These are phyloP conservation scores for Coluber constrictor DNA, from an alignment of 2,797 vertebrate genomes.

Conservation along the genomic window DNA sequence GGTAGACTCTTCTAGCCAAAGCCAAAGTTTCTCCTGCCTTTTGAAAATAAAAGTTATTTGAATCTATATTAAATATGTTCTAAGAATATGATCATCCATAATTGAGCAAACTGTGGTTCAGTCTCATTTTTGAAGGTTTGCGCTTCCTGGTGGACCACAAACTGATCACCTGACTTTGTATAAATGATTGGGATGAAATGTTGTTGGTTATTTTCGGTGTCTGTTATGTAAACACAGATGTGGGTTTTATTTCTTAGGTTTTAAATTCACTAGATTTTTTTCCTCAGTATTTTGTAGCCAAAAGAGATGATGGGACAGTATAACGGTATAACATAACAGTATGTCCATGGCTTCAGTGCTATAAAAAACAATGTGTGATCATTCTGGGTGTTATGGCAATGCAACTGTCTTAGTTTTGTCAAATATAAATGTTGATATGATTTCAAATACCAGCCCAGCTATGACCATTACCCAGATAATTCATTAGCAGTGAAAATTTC, in stretches of 20 bases:
- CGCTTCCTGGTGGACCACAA: background rate
- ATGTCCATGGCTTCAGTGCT: background rate
- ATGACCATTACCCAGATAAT: background rate
- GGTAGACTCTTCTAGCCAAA: background rate
- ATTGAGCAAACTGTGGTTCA: background rate
- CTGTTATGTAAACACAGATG: background rate
- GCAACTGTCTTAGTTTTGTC: background rate
- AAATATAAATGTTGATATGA: background rate
- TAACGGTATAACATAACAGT: background rate
- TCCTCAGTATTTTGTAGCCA: background rate
- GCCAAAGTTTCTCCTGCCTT: background rate
- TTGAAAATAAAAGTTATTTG: background rate
- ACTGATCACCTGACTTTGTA: background rate
- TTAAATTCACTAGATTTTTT: background rate
- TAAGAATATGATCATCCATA: background rate
- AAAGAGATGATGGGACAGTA: background rate
- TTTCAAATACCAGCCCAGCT: background rate
- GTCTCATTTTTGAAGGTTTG: background rate
- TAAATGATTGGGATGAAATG: background rate
- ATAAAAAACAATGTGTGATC: background rate
- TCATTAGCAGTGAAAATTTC: background rate
- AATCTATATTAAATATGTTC: background rate
- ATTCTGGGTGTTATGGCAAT: background rate
- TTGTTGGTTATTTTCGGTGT: background rate
- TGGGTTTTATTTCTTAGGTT: background rate